Evolutionary conservation across 2,113 vertebrate species (phyloP).

Genomic region (Calonectris borealis): DNA sequence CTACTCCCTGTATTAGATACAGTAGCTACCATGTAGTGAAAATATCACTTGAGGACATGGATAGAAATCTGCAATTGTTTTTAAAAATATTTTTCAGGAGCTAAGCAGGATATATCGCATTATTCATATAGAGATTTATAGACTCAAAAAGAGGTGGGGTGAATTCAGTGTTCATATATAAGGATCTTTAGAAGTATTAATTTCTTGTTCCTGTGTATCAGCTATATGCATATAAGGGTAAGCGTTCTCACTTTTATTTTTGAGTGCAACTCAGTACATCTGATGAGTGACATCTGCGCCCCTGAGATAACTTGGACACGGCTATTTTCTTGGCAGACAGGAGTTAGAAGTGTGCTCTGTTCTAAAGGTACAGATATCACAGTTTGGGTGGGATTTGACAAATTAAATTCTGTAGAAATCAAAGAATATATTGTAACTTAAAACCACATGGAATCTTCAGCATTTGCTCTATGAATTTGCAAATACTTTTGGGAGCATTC

Average conservation of each 20-base stretch:
- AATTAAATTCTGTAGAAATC: not conserved
- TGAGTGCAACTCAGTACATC: not conserved
- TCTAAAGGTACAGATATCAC: not conserved
- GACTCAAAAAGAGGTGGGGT: not conserved
- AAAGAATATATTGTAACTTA: not conserved
- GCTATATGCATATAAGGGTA: not conserved
- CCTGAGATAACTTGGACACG: rapidly evolving
- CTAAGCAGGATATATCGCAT: not conserved
- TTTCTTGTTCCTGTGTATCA: not conserved
- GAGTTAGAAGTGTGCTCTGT: no score
- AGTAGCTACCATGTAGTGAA: not conserved
- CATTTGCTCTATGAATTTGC: not conserved
- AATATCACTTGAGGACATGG: not conserved
- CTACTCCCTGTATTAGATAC: not conserved
- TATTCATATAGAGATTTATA: not conserved
- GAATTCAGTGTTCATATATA: not conserved
- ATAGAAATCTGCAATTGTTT: not conserved
- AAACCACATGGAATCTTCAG: not conserved
- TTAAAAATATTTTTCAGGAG: not conserved
- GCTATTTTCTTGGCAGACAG: not conserved
- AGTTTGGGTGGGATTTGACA: not conserved
- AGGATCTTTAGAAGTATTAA: not conserved
- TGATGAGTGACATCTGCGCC: not conserved
- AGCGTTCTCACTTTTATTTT: not conserved
- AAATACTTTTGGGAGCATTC: not conserved